Evolutionary conservation across 1,140 invertebrate genomes (phyloP).

Genomic region (Zelostemma sp.): DNA sequence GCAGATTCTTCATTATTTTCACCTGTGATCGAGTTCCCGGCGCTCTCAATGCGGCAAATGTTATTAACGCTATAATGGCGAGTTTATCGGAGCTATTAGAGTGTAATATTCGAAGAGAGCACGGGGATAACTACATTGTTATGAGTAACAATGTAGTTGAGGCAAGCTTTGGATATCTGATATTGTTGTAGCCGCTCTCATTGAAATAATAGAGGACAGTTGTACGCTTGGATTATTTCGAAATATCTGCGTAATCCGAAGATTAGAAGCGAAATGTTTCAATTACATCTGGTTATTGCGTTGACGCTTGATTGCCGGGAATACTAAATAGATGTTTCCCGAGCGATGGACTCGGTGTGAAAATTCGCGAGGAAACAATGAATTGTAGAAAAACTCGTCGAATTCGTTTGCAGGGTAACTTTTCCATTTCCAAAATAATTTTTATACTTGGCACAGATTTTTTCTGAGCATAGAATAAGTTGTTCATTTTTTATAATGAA

Average conservation of each 20-base stretch:
- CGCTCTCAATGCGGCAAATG: background rate
- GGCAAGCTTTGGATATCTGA: background rate
- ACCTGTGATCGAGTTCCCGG: background rate
- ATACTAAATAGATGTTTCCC: too few species aligned
- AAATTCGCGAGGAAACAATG: too few species aligned
- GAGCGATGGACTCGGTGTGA: too few species aligned
- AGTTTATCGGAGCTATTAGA: slow-evolving; percentile 3
- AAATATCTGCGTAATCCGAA: slow-evolving; percentile 1
- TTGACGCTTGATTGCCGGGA: too few species aligned
- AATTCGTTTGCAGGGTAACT: too few species aligned
- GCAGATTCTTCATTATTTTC: slow-evolving; percentile 1
- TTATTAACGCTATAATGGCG: background rate
- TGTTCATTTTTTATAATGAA: too few species aligned
- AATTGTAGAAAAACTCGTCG: too few species aligned
- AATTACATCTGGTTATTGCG: background rate
- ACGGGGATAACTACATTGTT: background rate
- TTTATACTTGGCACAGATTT: too few species aligned
- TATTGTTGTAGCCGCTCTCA: background rate
- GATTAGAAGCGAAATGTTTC: background rate
- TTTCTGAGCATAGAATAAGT: too few species aligned
- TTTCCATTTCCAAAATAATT: too few species aligned
- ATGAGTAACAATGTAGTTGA: background rate
- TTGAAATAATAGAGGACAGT: slow-evolving; percentile 4
- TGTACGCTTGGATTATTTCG: slow-evolving; percentile 1
- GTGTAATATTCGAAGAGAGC: background rate